A percentile compares a stretch with the other conserved stretches of the same genome.
Conservation (phyloP, 2,888 invertebrate genomes). For the Idaea straminata region DNA sequence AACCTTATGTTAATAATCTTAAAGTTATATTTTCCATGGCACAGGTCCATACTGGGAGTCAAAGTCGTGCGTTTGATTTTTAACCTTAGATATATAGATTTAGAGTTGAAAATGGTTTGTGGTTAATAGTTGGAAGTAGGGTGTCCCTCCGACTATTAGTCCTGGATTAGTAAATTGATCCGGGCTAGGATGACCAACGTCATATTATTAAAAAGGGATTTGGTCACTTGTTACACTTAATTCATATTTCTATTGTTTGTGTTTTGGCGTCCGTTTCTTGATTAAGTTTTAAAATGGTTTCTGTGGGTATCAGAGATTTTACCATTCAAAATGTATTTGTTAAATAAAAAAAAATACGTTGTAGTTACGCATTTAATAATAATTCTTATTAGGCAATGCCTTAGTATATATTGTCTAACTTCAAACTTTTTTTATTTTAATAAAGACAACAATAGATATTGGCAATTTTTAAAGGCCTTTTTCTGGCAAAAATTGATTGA, state of each 20-base stretch:
- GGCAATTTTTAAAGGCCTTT: no score
- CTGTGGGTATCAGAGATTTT: background rate
- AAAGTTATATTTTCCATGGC: background rate
- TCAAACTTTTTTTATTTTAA: no score
- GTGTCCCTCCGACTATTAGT: conserved; percentile 66
- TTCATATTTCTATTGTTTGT: conserved; percentile 63
- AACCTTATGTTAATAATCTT: background rate
- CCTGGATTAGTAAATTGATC: conserved; percentile 72
- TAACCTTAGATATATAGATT: conserved; percentile 6
- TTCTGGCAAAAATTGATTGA: no score
- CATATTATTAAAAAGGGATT: conserved; percentile 75
- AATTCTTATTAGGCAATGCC: no score
- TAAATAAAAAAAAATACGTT: no score
- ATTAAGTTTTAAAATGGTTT: conserved; percentile 7
- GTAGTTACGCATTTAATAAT: no score
- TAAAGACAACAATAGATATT: no score
- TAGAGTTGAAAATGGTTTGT: conserved; percentile 24
- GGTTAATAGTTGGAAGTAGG: conserved; percentile 29
- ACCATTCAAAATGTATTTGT: no score
- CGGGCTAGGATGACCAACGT: conserved; percentile 72
- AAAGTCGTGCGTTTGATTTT: conserved; percentile 24
- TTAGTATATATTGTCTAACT: no score
- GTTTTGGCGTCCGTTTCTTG: conserved; percentile 14
- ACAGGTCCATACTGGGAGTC: background rate
- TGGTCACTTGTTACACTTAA: conserved; percentile 64